These are phyloP conservation scores for Hydropsyche tenuis DNA, from an alignment of 1,140 invertebrate species.

Conservation along the genomic window DNA sequence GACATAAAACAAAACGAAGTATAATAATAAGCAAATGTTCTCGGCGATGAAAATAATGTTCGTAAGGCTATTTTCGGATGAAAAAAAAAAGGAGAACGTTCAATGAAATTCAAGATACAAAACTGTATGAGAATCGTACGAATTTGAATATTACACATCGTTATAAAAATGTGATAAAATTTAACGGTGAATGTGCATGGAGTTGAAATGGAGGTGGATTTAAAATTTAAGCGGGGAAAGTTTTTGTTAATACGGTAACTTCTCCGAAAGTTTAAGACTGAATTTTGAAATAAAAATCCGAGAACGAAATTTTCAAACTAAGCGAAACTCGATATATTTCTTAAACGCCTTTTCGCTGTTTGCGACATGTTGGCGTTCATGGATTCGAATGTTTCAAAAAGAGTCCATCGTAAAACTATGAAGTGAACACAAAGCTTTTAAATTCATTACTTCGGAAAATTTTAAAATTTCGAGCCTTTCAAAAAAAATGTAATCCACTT, in stretches of 20 bases:
- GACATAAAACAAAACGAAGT: conserved; percentile 21
- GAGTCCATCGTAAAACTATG: too few species aligned
- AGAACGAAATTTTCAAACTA: neutral
- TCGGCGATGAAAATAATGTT: neutral
- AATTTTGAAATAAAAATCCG: conserved; percentile 20
- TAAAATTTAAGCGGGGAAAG: conserved; percentile 17
- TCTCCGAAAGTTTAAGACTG: conserved; percentile 10
- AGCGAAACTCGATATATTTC: conserved; percentile 10
- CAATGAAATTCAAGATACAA: neutral
- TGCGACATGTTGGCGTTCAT: neutral
- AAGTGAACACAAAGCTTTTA: too few species aligned
- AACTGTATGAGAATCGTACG: neutral
- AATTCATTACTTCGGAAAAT: neutral
- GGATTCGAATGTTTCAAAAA: conserved; percentile 3
- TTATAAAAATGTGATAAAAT: neutral
- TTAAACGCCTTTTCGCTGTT: neutral
- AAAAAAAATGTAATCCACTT: too few species aligned
- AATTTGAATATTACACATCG: neutral
- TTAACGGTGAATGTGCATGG: conserved; percentile 3
- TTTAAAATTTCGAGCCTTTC: neutral
- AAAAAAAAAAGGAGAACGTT: too few species aligned
- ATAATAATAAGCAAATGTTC: conserved; percentile 10
- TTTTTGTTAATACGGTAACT: conserved; percentile 21
- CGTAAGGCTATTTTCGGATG: too few species aligned
- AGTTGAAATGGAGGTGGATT: conserved; percentile 2